Percentiles rank a stretch among this genome's conserved stretches.
Conservation (phyloP, 2,113 vertebrate genomes). For the Channa argus region DNA sequence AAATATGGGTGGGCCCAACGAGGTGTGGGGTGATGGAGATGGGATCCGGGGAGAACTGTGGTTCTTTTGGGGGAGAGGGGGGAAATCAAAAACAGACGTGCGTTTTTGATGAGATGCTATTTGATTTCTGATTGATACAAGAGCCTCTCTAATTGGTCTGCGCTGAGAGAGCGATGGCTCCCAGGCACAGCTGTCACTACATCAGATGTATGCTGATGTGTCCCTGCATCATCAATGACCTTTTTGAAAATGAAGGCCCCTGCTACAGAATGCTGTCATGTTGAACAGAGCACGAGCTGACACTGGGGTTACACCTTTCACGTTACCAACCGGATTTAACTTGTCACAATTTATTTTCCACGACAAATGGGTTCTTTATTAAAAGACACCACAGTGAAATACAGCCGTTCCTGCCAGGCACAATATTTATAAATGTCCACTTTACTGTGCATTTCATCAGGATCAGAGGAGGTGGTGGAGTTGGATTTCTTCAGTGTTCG, state of each 20-base stretch:
- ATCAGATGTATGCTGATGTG: slow-evolving; percentile 67
- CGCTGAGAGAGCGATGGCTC: slow-evolving; percentile 67
- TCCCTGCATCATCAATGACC: slow-evolving; percentile 74
- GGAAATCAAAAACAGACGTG: slow-evolving; percentile 64
- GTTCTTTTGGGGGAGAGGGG: slow-evolving; percentile 33
- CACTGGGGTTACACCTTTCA: slow-evolving; percentile 37
- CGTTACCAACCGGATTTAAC: slow-evolving; percentile 46
- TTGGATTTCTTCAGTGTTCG: not conserved
- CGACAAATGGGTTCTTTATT: slow-evolving; percentile 30
- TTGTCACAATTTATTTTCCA: slow-evolving; percentile 48
- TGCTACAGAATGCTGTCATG: slow-evolving; percentile 60
- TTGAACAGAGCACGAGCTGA: slow-evolving; percentile 45
- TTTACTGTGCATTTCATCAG: slow-evolving; percentile 5
- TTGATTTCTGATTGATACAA: slow-evolving; percentile 80
- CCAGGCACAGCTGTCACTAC: slow-evolving; percentile 72
- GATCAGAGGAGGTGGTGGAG: not conserved
- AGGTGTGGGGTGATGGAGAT: slow-evolving; percentile 34
- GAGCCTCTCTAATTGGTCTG: slow-evolving; percentile 74
- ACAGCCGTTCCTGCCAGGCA: not conserved
- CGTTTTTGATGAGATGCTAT: slow-evolving; percentile 78
- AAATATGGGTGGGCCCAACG: slow-evolving; percentile 13
- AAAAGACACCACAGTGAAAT: slow-evolving; percentile 40
- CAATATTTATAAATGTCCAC: slow-evolving; percentile 11
- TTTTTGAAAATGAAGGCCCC: slow-evolving; percentile 68
- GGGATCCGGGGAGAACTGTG: slow-evolving; percentile 33